Conservation (phyloP, 2,113 vertebrate genomes). For the Apus apus region DNA sequence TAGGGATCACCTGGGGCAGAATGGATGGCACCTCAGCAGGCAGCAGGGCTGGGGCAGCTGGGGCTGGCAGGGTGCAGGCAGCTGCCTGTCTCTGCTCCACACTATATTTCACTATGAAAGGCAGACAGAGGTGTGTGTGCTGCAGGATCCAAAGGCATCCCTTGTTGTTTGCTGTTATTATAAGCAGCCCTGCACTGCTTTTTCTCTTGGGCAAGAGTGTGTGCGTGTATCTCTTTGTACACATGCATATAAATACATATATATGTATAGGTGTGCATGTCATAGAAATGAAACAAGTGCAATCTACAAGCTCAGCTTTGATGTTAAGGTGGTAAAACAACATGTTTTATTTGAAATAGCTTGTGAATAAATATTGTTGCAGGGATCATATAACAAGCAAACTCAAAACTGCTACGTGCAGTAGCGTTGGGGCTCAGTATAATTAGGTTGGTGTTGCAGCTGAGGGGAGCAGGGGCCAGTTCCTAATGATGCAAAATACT, state of each 20-base stretch:
- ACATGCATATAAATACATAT: background rate
- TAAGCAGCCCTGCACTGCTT: background rate
- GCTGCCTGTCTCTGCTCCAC: background rate
- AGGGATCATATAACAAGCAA: slow-evolving; percentile 14
- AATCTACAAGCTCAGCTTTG: slow-evolving; percentile 23
- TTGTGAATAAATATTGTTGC: slow-evolving; percentile 46
- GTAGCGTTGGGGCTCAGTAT: background rate
- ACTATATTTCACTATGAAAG: background rate
- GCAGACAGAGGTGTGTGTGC: fast-evolving
- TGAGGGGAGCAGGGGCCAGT: background rate
- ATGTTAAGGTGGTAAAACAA: background rate
- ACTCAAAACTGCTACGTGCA: background rate
- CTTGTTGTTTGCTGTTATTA: background rate
- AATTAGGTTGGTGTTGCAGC: slow-evolving; percentile 36
- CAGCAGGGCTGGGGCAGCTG: background rate
- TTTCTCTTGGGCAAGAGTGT: background rate
- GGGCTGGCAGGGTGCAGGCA: background rate
- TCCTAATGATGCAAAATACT: background rate
- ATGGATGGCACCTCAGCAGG: background rate
- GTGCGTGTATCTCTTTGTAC: background rate
- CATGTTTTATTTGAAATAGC: slow-evolving; percentile 7
- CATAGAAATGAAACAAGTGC: background rate
- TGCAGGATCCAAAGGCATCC: background rate
- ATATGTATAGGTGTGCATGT: background rate
- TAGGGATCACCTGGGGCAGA: background rate